Base-by-base conservation (phyloP, 2,888 invertebrate genomes). In the Flabesymbios commensalis region DNA sequence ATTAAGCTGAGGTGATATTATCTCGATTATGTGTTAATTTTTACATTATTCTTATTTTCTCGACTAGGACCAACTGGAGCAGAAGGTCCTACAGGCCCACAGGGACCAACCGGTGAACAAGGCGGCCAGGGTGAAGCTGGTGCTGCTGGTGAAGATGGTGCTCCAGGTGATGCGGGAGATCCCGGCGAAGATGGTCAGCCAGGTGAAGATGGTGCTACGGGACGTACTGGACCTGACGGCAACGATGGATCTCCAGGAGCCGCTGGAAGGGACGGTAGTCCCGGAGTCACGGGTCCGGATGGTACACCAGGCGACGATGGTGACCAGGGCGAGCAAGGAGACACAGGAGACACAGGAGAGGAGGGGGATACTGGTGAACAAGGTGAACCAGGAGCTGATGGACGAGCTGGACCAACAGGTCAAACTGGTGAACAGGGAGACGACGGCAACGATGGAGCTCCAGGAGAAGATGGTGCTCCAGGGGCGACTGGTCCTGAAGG, bases 51-150 rank as follows among this genome's bases (percentile, higher is more conserved):
- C n/a, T n/a, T n/a, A n/a, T n/a, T n/a, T n/a, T n/a, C n/a, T n/a
- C n/a, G n/a, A 31, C 53, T n/a, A n/a, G n/a, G n/a, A n/a, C n/a
- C n/a, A n/a, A n/a, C 47, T 14, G 67, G 68, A 3, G 43, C 32
- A 10, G 32, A 29, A 31, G 64, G 64, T 26, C 31, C 55, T 14
- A 2, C 54, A 29, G 67, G 67, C 29, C 51, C 51, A 22, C 39
- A 59, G 31, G 70, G 70, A 29, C 58, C 56, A 42, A 29, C 59
- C 48, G 69, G 69, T 17, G 42, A 31, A 17, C 51, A 49, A 41
- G 69, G 69, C 22, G 28, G 33, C 17, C 47, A 60, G 32, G 60
- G 53, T 32, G 51, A 56, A 49, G 53, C 53, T 45, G 47, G 59
- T 17, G 57, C 55, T 19, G n/a, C 29, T 29, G 61, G 61, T 41